Evolutionary conservation across 2,888 invertebrate genomes (phyloP), one percentile per base, ranked within the genome.

Genomic region (Operophtera brumata): DNA sequence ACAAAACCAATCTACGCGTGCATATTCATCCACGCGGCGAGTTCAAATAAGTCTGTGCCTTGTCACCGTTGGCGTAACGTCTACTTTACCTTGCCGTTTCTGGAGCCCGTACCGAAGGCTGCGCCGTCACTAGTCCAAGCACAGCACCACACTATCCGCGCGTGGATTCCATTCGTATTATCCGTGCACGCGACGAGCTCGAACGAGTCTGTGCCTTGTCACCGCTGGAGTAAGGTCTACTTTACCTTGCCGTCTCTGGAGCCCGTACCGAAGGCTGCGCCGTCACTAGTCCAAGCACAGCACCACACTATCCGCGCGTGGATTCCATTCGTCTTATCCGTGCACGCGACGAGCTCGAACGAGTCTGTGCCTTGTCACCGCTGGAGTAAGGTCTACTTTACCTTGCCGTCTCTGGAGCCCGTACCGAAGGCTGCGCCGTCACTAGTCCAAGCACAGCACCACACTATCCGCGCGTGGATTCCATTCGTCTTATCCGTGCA

Each of bases 91-190:
- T 95, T 97, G 37, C 97, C 97, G 76, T 98, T 98, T 55, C 98
- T 91, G 0, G 98, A 97, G 0, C 96, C 96, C 0, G 99, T 99
- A 0, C 91, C 93, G 80, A 99, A 99, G 69, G 93, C 93, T 49
- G 82, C 80, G 0, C 95, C 94, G 79, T 98, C 96, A 57, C 92
- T 93, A 1, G 95, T 91, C 99, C 99, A 99, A 44, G 94, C 93
- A 78, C 98, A 97, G 47, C 96, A 94, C 99, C 99, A 99, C 66
- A 99, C 96, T n/a, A n/a, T n/a, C n/a, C n/a, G n/a, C n/a, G n/a
- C n/a, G n/a, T n/a, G 20, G 20, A 20, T 2, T 20, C 20, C 4
- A 20, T 20, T 20, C 4, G 2, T 20, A 20, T n/a, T 41, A 20
- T 2, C 20, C 20, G 20, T 2, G 4, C 20, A 20, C 20, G 4